Percentiles rank a stretch among this genome's conserved stretches.
Conservation (phyloP, 1,140 invertebrate genomes). For the Diorhabda sublineata region DNA sequence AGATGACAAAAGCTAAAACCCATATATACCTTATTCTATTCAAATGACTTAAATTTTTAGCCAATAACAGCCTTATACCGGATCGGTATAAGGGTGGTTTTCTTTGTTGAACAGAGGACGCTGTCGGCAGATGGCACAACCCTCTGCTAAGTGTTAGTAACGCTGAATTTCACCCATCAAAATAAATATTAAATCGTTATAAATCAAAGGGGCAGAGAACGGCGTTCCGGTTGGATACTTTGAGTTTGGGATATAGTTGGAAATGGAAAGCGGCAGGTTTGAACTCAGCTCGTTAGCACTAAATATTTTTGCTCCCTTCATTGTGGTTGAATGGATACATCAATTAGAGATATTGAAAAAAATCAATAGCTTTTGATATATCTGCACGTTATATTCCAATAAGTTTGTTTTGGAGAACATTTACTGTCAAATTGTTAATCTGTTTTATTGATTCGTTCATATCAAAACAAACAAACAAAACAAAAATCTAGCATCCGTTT, state of each 20-base stretch:
- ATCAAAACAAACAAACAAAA: too few relatives aligned
- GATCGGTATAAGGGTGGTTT: conserved; percentile 19
- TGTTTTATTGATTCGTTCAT: too few relatives aligned
- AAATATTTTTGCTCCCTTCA: too few relatives aligned
- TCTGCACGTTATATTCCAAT: too few relatives aligned
- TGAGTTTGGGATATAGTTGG: conserved; percentile 6
- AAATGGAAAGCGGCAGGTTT: too few relatives aligned
- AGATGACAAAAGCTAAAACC: conserved; percentile 34
- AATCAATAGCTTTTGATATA: too few relatives aligned
- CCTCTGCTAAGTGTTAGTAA: conserved; percentile 43
- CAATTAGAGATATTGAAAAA: too few relatives aligned
- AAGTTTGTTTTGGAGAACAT: too few relatives aligned
- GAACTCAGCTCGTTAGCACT: too few relatives aligned
- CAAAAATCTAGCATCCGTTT: too few relatives aligned
- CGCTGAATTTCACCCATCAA: conserved; percentile 49
- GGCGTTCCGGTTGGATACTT: conserved; percentile 24
- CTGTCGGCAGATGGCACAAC: conserved; percentile 42
- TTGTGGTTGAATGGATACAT: too few relatives aligned
- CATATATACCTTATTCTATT: conserved; percentile 9
- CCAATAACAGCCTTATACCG: conserved; percentile 27
- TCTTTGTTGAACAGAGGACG: conserved; percentile 36
- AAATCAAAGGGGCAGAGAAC: conserved; percentile 37
- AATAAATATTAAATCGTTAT: conserved; percentile 51
- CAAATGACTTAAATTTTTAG: conserved; percentile 9
- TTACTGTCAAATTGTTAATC: too few relatives aligned